These are phyloP conservation scores for Macrotus californicus DNA, from an alignment of 2,113 vertebrate genomes.

Conservation along the genomic window DNA sequence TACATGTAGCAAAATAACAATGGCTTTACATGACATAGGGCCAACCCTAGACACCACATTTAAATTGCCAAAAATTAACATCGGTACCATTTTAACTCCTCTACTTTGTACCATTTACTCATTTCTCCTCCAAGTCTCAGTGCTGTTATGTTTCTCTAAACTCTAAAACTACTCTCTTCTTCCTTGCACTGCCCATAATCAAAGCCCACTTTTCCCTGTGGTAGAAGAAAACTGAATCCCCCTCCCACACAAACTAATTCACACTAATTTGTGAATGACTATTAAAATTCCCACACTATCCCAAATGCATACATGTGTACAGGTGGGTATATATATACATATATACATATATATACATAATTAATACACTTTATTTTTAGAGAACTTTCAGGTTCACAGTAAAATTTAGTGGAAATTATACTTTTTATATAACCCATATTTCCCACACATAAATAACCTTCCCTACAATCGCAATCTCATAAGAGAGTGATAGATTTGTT, in stretches of 20 bases:
- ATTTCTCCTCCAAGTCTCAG: neutral
- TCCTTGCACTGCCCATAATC: neutral
- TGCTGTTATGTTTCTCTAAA: neutral
- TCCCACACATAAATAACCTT: neutral
- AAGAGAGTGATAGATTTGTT: neutral
- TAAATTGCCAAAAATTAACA: neutral
- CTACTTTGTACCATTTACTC: neutral
- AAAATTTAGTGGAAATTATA: neutral
- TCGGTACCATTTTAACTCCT: neutral
- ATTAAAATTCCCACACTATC: neutral
- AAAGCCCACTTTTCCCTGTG: neutral
- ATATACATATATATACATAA: neutral
- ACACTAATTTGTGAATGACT: neutral
- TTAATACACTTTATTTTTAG: neutral
- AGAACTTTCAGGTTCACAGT: too few species aligned
- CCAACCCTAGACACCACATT: neutral
- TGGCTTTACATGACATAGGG: neutral
- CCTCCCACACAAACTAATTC: neutral
- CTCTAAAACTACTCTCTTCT: neutral
- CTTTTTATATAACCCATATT: neutral
- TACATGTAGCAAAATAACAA: neutral
- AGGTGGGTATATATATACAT: neutral
- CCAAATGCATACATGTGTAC: neutral
- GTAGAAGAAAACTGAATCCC: neutral
- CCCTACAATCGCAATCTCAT: neutral